phyloP scores from a whole-genome alignment of 2,113 vertebrate genomes.

The Mus pahari region DNA sequence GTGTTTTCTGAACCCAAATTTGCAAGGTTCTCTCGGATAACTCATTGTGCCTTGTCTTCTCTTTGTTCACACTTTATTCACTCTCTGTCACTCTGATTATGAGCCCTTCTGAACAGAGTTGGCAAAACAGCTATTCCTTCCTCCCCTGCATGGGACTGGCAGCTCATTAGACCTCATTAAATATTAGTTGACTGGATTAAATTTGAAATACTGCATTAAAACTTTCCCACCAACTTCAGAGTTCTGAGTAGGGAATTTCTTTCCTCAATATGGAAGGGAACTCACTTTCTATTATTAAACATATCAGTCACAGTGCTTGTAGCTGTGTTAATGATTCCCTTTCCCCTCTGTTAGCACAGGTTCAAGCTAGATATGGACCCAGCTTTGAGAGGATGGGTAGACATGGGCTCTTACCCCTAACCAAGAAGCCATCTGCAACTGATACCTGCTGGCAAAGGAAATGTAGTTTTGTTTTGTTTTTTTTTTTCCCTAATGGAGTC shows the following conservation, averaged over 20 bases:
- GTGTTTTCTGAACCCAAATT: neutral
- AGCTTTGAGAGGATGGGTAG: rapidly evolving
- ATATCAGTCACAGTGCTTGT: neutral
- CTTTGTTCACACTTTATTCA: neutral
- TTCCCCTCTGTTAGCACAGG: neutral
- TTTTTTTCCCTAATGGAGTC: neutral
- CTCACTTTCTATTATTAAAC: neutral
- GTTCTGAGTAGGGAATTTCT: neutral
- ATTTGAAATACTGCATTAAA: conserved; percentile 18
- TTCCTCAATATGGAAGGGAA: neutral
- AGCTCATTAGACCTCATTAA: conserved; percentile 53
- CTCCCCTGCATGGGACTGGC: neutral
- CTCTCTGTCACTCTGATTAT: neutral
- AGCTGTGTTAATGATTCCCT: neutral
- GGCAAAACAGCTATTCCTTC: neutral
- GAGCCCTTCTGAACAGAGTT: neutral
- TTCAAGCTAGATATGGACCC: no score
- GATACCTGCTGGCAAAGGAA: neutral
- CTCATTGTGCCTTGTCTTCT: neutral
- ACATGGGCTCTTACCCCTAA: neutral
- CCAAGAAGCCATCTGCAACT: neutral
- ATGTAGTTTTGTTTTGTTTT: no score
- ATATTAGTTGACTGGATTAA: conserved; percentile 47
- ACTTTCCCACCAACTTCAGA: neutral
- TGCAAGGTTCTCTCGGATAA: neutral